phyloP scores from a whole-genome alignment of 2,797 vertebrate species.

The Thaleichthys pacificus region DNA sequence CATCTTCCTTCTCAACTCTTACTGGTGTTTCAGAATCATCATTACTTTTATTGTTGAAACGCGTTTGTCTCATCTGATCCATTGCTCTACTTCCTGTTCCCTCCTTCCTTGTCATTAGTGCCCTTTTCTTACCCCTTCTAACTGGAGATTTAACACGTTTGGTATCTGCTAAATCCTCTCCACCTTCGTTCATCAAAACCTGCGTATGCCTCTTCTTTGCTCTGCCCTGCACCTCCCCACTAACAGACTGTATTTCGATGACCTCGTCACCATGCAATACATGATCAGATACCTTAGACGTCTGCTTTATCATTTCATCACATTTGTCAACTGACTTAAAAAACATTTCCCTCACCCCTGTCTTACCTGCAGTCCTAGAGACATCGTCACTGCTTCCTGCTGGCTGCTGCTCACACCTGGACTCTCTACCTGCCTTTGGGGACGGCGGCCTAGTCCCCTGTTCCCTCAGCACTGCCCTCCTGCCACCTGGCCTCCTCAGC shows the following conservation, averaged over 20 bases:
- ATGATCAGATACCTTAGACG: constrained; percentile 24
- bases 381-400: constrained; percentile 40
- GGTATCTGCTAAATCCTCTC: constrained; percentile 22
- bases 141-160: constrained; percentile 10
- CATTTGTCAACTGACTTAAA: constrained; percentile 62
- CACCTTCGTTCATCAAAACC: constrained; percentile 19
- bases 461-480: neutral
- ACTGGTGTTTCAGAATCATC: constrained; percentile 19
- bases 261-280: constrained; percentile 38
- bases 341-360: constrained; percentile 70
- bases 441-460: constrained; percentile 37
- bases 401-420: constrained; percentile 55
- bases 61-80: neutral
- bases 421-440: constrained; percentile 37
- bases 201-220: constrained; percentile 16
- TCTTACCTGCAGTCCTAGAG: constrained; percentile 57
- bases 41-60: constrained; percentile 11
- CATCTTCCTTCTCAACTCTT: constrained; percentile 16
- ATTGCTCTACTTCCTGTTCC: too few relatives aligned
- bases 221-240: constrained; percentile 19
- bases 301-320: constrained; percentile 43
- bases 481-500: constrained; percentile 28
- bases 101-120: constrained; percentile 19
- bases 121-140: constrained; percentile 21
- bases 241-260: constrained; percentile 47